A percentile compares a stretch with the other conserved stretches of the same genome.
Conservation (phyloP, 2,797 vertebrate species). For the Trematomus bernacchii region DNA sequence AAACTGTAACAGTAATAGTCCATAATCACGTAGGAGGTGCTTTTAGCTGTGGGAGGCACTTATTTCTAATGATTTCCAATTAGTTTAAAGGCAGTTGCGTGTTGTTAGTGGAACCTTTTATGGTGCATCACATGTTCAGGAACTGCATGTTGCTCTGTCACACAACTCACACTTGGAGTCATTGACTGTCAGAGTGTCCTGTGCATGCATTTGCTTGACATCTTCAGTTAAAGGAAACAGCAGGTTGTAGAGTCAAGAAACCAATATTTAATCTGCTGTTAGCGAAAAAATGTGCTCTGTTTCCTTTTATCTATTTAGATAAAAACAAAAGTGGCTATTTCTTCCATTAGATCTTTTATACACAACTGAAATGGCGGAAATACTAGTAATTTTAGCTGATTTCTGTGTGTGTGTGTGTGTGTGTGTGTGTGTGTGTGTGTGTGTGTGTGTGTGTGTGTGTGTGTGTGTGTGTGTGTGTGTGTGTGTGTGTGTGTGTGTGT, state of each 20-base stretch:
- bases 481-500: no score
- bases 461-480: no score
- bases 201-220: conserved; percentile 6
- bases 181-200: background rate
- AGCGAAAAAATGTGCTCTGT: background rate
- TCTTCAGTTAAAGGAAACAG: conserved; percentile 11
- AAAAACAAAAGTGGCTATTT: background rate
- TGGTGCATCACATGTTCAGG: background rate
- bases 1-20: conserved; percentile 5
- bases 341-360: background rate
- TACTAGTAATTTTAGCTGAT: no score
- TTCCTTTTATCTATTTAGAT: background rate
- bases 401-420: background rate
- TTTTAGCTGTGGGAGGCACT: conserved; percentile 4
- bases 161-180: background rate
- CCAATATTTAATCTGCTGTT: conserved; percentile 16
- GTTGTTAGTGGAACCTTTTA: background rate
- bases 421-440: no score
- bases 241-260: background rate
- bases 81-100: background rate
- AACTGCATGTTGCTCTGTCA: background rate
- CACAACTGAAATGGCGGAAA: background rate
- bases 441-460: no score
- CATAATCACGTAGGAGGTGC: conserved; percentile 9
- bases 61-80: conserved; percentile 20